phyloP scores from a whole-genome alignment of 2,888 invertebrate genomes.

The Apodemia duryi region DNA sequence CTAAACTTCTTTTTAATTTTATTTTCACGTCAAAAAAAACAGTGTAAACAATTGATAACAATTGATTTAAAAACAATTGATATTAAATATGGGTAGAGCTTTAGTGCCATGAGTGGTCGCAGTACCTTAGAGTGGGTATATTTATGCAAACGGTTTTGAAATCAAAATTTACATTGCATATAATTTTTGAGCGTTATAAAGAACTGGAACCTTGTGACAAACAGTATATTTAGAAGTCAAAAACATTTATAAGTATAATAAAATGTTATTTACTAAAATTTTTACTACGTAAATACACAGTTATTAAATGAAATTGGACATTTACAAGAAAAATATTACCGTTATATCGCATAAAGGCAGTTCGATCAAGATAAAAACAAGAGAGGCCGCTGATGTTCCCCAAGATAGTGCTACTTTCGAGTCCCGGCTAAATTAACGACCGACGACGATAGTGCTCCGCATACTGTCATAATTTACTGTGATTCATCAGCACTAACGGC shows the following conservation, averaged over 20 bases:
- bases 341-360: conserved; percentile 9
- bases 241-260: neutral
- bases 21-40: too few species aligned
- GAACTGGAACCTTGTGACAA: too few species aligned
- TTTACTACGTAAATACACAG: neutral
- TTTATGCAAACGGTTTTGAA: too few species aligned
- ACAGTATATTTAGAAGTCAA: too few species aligned
- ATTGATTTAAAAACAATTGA: too few species aligned
- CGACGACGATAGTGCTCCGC: neutral
- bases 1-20: too few species aligned
- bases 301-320: neutral
- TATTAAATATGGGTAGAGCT: too few species aligned
- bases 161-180: too few species aligned
- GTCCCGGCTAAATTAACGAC: neutral
- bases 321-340: neutral
- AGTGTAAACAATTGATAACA: too few species aligned
- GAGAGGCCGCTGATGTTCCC: neutral
- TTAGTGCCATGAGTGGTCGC: too few species aligned
- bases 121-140: too few species aligned
- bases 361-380: conserved; percentile 6
- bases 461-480: conserved; percentile 8
- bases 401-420: neutral
- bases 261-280: neutral
- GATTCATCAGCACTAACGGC: neutral
- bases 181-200: too few species aligned